Evolutionary conservation across 2,888 invertebrate species (phyloP), one percentile per base, ranked within the genome.

Genomic region (Phlogophora meticulosa): DNA sequence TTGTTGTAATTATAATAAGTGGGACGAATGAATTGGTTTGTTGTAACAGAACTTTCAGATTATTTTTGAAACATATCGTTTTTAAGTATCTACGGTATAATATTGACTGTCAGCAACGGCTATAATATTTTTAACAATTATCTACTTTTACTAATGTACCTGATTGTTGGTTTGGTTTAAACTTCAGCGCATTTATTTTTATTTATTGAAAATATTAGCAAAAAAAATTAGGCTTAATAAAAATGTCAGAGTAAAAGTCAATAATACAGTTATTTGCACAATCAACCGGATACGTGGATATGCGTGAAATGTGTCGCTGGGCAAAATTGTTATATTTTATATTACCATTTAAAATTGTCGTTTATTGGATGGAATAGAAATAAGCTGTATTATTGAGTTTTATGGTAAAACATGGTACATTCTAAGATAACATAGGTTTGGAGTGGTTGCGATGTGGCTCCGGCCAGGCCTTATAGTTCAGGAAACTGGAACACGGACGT

Each of bases 381-480:
- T 24, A 60, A 20, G 20, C 68, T 56, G 71, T 67, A 65, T 76
- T 72, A 65, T 62, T 38, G 43, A 64, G 1, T 60, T 65, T 66
- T 46, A 32, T n/a, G 34, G 24, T 66, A 57, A 70, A 70, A 61
- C 63, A 77, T 78, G 80, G 80, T 76, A 83, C 59, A 76, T 67
- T 63, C 43, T 68, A 76, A 75, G 46, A 53, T 79, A 81, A 69
- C 51, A 40, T 81, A 74, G 72, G 58, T 77, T 80, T 71, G 84
- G 84, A 84, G 81, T 84, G 87, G 72, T 78, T 82, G 88, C 81
- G 80, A 85, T 83, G 86, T 89, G 91, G 91, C 91, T 84, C 83
- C 83, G 84, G 91, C 90, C 92, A 89, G 86, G 92, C 91, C 92
- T 92, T 92, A 91, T 85, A 88, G 85, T 88, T 86, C 89, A 88